These are phyloP conservation scores for Salvator merianae DNA, from an alignment of 2,113 vertebrate species.

Conservation along the genomic window DNA sequence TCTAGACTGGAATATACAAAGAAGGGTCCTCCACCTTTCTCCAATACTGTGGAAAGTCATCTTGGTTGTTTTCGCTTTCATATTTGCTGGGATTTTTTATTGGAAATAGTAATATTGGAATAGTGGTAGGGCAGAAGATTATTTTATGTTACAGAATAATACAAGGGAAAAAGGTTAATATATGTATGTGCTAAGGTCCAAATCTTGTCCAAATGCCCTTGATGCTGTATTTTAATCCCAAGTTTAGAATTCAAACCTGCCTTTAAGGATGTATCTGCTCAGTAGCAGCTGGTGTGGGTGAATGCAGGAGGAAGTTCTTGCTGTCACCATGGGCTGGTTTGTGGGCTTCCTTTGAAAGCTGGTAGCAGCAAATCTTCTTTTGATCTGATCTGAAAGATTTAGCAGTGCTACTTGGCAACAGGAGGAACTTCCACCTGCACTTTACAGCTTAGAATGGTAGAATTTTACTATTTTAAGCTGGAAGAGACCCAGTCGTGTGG, in stretches of 20 bases:
- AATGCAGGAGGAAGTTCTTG: too few relatives aligned
- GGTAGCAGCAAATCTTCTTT: too few relatives aligned
- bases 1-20: neutral
- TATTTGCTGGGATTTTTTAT: neutral
- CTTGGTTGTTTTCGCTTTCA: neutral
- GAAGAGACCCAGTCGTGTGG: too few relatives aligned
- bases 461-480: too few relatives aligned
- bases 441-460: too few relatives aligned
- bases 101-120: neutral
- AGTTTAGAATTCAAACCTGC: neutral
- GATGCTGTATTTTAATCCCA: neutral
- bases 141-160: neutral
- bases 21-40: neutral
- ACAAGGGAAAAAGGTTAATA: neutral
- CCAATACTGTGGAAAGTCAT: neutral
- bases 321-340: too few relatives aligned
- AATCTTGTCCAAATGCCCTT: too few relatives aligned
- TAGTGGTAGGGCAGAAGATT: neutral
- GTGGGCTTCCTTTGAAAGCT: too few relatives aligned
- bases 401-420: too few relatives aligned
- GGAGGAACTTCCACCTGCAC: neutral
- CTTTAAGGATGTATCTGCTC: neutral
- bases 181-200: too few relatives aligned
- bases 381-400: too few relatives aligned
- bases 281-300: too few relatives aligned